Base-by-base conservation (phyloP, 2,888 invertebrate species). In the Xestia xanthographa region DNA sequence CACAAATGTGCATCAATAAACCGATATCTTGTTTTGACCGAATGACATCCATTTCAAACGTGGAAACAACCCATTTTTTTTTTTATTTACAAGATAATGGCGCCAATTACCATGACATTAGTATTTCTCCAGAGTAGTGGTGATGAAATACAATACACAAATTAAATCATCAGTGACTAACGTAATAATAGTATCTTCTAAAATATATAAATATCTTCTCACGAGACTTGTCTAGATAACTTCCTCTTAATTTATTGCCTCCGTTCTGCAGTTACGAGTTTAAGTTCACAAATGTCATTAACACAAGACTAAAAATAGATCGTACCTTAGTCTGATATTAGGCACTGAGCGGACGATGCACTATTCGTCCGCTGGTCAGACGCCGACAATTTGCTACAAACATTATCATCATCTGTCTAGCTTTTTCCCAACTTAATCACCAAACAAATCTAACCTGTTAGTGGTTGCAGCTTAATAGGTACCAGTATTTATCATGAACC, bases 271-370 rank as follows among this genome's bases (percentile, higher is more conserved):
- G 50, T 78, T 50, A 58, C 65, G 77, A 80, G 83, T 79, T 83
- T 86, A 80, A 76, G 83, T 80, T 72, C 77, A 77, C 78, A 41
- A 80, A 78, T 85, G 84, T 87, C 82, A 87, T 87, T 84, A 87
- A 85, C 85, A 79, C 74, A 41, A 5, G 66, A 8, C 80, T 87
- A 88, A 76, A 79, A 79, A 87, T 87, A 88, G 82, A 83, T 78
- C n/a, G 53, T n/a, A 45, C 41, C 41, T 63, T 17, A 68, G 67
- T 65, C 65, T 65, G 81, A 84, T 83, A 82, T 20, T 38, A 63
- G 26, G 63, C 63, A 1, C 0, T 26, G 41, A 41, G 41, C 63
- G 41, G 41, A 38, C 62, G 22, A 38, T 62, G 62, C 22, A 26
- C 9, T 41, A n/a, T 41, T 63, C 41, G 14, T 11, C 14, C 4